Evolutionary conservation across 92 coral and sea anemone species (phyloP).

Genomic region (Porites cylindrica): DNA sequence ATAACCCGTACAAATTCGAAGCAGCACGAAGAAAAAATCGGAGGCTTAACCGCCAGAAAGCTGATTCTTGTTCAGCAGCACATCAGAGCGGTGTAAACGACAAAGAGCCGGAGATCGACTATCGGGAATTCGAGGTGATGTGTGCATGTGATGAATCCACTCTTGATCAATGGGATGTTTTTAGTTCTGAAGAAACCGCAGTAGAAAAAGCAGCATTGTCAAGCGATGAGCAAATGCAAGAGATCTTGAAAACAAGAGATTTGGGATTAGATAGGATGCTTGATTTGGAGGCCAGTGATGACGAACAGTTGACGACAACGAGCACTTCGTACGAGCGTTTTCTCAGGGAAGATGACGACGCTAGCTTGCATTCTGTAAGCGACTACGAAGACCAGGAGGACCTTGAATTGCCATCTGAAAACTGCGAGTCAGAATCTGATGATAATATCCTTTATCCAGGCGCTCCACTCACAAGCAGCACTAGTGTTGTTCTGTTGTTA

Average conservation of each 20-base stretch:
- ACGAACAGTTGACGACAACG: background rate
- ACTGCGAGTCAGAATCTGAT: constrained; percentile 39
- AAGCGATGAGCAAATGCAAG: background rate
- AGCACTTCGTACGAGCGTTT: constrained; percentile 3
- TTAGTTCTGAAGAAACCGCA: background rate
- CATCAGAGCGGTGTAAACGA: background rate
- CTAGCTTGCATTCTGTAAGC: constrained; percentile 37
- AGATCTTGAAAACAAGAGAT: background rate
- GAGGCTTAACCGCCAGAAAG: background rate
- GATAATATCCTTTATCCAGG: constrained; percentile 45
- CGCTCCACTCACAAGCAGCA: constrained; percentile 63
- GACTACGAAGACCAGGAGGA: constrained; percentile 31
- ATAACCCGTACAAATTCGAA: constrained; percentile 44
- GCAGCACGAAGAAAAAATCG: constrained; percentile 52
- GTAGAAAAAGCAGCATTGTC: background rate
- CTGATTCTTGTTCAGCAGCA: background rate
- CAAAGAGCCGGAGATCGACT: background rate
- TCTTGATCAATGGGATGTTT: background rate
- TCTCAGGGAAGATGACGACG: constrained; percentile 36
- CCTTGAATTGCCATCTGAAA: constrained; percentile 16
- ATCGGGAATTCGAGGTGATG: background rate
- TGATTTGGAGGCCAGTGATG: background rate
- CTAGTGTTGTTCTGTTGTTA: constrained; percentile 59
- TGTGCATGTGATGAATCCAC: background rate
- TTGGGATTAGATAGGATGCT: background rate